phyloP scores from a whole-genome alignment of 2,797 vertebrate species.

The Hydrocynus forskahlii region DNA sequence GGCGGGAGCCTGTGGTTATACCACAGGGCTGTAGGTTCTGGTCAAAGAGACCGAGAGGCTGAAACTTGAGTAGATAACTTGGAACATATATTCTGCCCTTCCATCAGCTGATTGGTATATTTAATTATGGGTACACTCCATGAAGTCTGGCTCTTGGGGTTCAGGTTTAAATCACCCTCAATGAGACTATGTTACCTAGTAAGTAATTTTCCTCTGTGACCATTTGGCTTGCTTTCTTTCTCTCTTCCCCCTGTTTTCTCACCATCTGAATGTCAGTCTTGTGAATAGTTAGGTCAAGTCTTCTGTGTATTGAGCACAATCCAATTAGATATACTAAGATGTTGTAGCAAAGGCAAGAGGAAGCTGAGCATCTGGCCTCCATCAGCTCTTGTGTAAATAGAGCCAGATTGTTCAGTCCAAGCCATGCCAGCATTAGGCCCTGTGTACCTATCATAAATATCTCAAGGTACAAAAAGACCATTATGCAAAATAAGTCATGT shows the following conservation, averaged over 20 bases:
- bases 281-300: slow-evolving; percentile 22
- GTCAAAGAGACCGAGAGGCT: slow-evolving; percentile 15
- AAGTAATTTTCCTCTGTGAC: slow-evolving; percentile 12
- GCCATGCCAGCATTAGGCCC: slow-evolving; percentile 66
- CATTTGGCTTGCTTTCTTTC: not conserved
- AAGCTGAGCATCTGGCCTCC: slow-evolving; percentile 74
- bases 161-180: slow-evolving; percentile 32
- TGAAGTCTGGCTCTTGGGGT: slow-evolving; percentile 27
- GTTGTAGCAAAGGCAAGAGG: slow-evolving; percentile 55
- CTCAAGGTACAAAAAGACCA: slow-evolving; percentile 63
- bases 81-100: slow-evolving; percentile 30
- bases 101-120: slow-evolving; percentile 47
- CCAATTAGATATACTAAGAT: slow-evolving; percentile 42
- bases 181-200: not conserved
- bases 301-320: slow-evolving; percentile 7
- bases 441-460: slow-evolving; percentile 67
- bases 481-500: slow-evolving; percentile 68
- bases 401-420: slow-evolving; percentile 72
- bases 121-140: slow-evolving; percentile 42
- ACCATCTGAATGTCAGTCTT: slow-evolving; percentile 8
- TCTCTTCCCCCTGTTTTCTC: slow-evolving; percentile 7
- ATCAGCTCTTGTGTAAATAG: slow-evolving; percentile 72
- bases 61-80: slow-evolving; percentile 23
- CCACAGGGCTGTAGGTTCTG: slow-evolving; percentile 34
- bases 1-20: slow-evolving; percentile 22